phyloP scores from a whole-genome alignment of 2,113 vertebrate species.

The Malurus cyaneus region DNA sequence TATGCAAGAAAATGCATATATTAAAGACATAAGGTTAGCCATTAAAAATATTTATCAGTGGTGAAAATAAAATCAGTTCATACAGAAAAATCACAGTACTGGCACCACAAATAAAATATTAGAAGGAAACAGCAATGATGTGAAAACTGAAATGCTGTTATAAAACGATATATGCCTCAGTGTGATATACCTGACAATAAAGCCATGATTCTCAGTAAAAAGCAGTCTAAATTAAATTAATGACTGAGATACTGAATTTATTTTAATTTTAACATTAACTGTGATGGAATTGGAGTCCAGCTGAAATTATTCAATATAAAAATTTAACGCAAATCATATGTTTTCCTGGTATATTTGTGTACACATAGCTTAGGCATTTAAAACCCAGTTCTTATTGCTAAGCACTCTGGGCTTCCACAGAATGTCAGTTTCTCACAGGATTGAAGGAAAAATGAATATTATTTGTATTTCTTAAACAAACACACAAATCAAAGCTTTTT shows the following conservation, averaged over 20 bases:
- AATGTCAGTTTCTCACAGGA: neutral
- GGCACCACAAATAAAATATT: slow-evolving; percentile 17
- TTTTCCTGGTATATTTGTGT: neutral
- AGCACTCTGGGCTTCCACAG: neutral
- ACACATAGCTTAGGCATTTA: neutral
- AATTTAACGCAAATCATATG: neutral
- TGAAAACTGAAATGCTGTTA: slow-evolving; percentile 23
- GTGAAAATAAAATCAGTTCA: slow-evolving; percentile 55
- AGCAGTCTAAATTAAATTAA: neutral
- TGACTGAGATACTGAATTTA: neutral
- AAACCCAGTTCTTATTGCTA: neutral
- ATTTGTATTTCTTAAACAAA: slow-evolving; percentile 38
- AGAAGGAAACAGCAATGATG: slow-evolving; percentile 18
- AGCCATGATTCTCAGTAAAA: neutral
- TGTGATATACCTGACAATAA: neutral
- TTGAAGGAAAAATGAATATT: neutral
- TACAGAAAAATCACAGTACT: slow-evolving; percentile 29
- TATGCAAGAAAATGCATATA: slow-evolving; percentile 50
- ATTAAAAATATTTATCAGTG: slow-evolving; percentile 56
- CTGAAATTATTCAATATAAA: neutral
- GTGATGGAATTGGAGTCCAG: neutral
- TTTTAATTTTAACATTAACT: neutral
- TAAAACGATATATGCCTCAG: neutral
- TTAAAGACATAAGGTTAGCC: slow-evolving; percentile 55
- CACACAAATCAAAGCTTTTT: slow-evolving; percentile 20